phyloP scores from a whole-genome alignment of 23 tunicate genomes.

The Botrylloides violaceus region DNA sequence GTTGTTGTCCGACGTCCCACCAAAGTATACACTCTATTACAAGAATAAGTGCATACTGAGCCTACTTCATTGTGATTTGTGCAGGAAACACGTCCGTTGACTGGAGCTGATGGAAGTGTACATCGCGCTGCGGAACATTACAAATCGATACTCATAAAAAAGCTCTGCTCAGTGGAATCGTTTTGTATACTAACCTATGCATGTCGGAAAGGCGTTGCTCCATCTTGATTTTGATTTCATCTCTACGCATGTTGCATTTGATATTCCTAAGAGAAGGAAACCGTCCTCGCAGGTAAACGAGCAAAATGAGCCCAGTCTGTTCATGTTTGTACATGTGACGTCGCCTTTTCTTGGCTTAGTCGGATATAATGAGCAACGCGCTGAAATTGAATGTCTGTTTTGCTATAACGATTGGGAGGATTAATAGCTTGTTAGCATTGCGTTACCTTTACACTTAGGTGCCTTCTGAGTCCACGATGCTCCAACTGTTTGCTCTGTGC shows the following conservation, averaged over 20 bases:
- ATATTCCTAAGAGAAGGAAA: not conserved
- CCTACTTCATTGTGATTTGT: not conserved
- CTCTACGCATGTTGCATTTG: not conserved
- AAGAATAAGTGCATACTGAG: not conserved
- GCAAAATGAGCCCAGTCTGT: not conserved
- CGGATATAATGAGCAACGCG: not conserved
- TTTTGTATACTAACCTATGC: constrained; percentile 3
- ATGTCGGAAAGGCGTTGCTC: not conserved
- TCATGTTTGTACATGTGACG: not conserved
- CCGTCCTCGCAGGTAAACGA: not conserved
- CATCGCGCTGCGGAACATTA: not conserved
- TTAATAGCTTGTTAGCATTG: not conserved
- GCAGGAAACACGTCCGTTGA: not conserved
- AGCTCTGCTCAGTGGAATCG: too few species aligned
- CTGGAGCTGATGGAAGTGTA: not conserved
- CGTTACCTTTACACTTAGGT: not conserved
- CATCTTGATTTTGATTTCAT: not conserved
- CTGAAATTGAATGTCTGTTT: not conserved
- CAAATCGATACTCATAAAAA: not conserved
- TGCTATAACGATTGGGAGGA: not conserved
- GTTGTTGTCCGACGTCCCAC: not conserved
- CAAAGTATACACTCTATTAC: not conserved
- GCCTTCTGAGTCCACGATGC: not conserved
- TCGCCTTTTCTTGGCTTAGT: not conserved
- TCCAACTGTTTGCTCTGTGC: not conserved